These are phyloP conservation scores for Hippopotamyrus pictus DNA, from an alignment of 2,797 vertebrate species.

Conservation along the genomic window DNA sequence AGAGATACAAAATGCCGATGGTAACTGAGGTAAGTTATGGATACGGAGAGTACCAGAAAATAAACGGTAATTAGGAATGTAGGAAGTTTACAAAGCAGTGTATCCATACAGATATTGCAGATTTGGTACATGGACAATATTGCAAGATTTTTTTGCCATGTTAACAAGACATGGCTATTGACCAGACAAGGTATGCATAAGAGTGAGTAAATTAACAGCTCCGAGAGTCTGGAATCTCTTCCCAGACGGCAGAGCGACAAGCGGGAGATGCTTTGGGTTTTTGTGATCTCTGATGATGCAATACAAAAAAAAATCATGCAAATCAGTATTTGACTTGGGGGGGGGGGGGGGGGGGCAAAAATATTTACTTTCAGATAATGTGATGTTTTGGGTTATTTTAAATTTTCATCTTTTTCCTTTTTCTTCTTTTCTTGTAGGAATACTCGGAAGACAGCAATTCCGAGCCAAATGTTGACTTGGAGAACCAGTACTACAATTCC, in stretches of 20 bases:
- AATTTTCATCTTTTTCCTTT: constrained; percentile 18
- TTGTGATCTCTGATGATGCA: background rate
- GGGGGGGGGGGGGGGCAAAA: background rate
- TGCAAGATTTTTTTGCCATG: background rate
- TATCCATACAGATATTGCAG: background rate
- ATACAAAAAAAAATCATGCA: background rate
- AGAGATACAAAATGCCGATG: background rate
- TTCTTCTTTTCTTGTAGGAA: constrained; percentile 57
- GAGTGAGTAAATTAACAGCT: background rate
- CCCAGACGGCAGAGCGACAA: background rate
- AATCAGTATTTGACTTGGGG: background rate
- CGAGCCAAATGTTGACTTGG: constrained; percentile 86
- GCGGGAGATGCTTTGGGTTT: background rate
- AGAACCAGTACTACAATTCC: constrained; percentile 93
- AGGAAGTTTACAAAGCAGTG: background rate
- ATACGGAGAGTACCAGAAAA: background rate
- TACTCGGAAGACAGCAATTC: constrained; percentile 91
- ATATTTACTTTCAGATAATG: background rate
- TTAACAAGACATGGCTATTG: background rate
- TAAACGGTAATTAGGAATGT: background rate
- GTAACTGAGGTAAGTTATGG: background rate
- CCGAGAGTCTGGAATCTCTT: background rate
- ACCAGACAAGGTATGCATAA: background rate
- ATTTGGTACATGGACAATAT: background rate
- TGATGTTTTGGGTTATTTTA: background rate